Evolutionary conservation across 2,113 vertebrate species (phyloP).

Genomic region (Engystomops pustulosus): DNA sequence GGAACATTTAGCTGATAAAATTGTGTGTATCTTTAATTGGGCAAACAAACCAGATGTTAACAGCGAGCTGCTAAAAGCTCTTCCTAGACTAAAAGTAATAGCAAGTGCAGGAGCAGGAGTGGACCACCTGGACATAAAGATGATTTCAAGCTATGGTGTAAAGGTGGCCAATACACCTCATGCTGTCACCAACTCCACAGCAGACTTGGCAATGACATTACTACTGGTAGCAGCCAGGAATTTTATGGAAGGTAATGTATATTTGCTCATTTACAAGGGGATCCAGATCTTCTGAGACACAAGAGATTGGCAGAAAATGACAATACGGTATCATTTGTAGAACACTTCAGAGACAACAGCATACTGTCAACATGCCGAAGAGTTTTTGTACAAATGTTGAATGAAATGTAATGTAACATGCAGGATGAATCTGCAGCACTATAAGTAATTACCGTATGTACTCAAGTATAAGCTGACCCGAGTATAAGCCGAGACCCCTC

Average conservation of each 20-base stretch:
- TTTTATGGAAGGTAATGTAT: conserved; percentile 74
- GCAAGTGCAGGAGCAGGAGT: conserved; percentile 76
- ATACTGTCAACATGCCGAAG: no score
- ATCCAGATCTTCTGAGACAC: no score
- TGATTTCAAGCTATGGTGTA: conserved; percentile 73
- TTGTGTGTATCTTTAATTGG: conserved; percentile 73
- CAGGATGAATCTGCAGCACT: no score
- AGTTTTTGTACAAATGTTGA: no score
- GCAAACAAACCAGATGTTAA: conserved; percentile 61
- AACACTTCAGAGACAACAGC: no score
- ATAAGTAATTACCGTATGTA: no score
- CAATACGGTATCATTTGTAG: no score
- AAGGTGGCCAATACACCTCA: conserved; percentile 79
- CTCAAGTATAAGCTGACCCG: no score
- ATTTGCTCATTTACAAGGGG: no score
- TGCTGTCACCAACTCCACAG: conserved; percentile 74
- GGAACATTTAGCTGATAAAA: conserved; percentile 67
- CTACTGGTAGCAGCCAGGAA: conserved; percentile 80
- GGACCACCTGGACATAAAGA: conserved; percentile 78
- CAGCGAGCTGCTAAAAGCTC: conserved; percentile 67
- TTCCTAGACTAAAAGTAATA: conserved; percentile 78
- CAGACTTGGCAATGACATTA: conserved; percentile 79
- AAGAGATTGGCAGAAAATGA: no score
- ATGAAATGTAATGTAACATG: no score
- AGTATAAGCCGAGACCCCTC: no score